Base-by-base conservation (phyloP, 1,140 invertebrate species). In the Chymomyza costata region DNA sequence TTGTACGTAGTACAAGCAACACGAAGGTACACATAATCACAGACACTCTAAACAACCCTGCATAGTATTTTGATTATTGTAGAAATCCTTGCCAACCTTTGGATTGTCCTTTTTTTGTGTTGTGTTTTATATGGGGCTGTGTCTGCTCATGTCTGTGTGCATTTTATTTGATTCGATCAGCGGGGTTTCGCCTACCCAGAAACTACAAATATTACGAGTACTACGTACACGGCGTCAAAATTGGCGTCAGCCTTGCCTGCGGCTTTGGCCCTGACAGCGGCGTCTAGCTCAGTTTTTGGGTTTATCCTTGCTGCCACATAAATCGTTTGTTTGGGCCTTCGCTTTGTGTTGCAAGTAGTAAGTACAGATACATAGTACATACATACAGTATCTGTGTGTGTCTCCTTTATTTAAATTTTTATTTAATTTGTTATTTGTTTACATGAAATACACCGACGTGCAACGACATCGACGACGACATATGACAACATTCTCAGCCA, bases 381-480 rank as follows among this genome's bases (percentile, higher is more conserved):
- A 6, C 43, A 31, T n/a, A n/a, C n/a, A 32, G 37, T 32, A 45
- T 53, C 50, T 65, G 46, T 34, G 55, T 39, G 55, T 53, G 18
- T 64, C 54, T 66, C 54, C 53, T 71, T 66, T 64, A 82, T 76
- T 76, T 82, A 82, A 82, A 71, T 78, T 82, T 82, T 76, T 67
- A 82, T 80, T 80, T 82, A 82, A 82, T 82, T 82, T 82, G 78
- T 82, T 82, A 82, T 82, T 82, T 82, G 78, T 82, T 82, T 82
- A 78, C 63, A 78, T 78, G 73, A 78, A 78, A 71, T 59, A 78
- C 54, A 66, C 31, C 71, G 71, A 78, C 47, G 62, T 66, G 62
- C 65, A 57, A 65, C 71, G 66, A 76, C 62, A 71, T 51, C 57
- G 57, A 69, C 71, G 48, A 25, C 73, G 64, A 80, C 73, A 80